Percentiles rank a stretch among this genome's conserved stretches.
Evolutionary conservation across 2,888 invertebrate species (phyloP).

Genomic region (Leptinotarsa peninsularis): DNA sequence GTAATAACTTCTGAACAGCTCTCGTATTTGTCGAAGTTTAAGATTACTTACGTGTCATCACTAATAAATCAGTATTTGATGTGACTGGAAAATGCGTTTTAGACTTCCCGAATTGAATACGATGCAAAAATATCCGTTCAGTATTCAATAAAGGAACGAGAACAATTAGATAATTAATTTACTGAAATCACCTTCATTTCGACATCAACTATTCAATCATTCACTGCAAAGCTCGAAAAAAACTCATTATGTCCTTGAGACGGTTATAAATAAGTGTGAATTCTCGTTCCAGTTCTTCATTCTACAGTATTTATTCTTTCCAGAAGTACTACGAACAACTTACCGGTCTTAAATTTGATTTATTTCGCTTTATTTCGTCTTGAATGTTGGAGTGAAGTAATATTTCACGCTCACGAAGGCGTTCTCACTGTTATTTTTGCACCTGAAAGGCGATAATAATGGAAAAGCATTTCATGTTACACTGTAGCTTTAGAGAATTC

Average conservation of each 20-base stretch:
- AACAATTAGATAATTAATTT: not conserved
- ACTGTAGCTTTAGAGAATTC: not conserved
- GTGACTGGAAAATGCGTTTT: no score
- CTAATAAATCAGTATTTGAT: no score
- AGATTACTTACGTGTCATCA: no score
- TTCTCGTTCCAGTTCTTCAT: constrained; percentile 13
- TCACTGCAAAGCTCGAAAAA: not conserved
- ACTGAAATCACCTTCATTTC: not conserved
- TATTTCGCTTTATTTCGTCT: not conserved
- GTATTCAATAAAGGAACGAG: not conserved
- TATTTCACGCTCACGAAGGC: constrained; percentile 1
- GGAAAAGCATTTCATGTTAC: not conserved
- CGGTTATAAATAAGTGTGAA: constrained; percentile 10
- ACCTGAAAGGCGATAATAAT: not conserved
- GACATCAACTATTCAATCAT: constrained; percentile 1
- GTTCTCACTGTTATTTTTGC: not conserved
- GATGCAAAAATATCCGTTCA: not conserved
- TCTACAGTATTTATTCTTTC: constrained; percentile 15
- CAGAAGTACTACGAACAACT: constrained; percentile 3
- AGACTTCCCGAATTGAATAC: no score
- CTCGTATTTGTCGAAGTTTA: no score
- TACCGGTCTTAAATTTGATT: constrained; percentile 12
- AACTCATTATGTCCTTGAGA: not conserved
- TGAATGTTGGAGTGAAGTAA: not conserved
- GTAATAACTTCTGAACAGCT: no score